Evolutionary conservation across 2,797 vertebrate species (phyloP), one percentile per base, ranked within the genome.

Genomic region (Neoniphon sammara): DNA sequence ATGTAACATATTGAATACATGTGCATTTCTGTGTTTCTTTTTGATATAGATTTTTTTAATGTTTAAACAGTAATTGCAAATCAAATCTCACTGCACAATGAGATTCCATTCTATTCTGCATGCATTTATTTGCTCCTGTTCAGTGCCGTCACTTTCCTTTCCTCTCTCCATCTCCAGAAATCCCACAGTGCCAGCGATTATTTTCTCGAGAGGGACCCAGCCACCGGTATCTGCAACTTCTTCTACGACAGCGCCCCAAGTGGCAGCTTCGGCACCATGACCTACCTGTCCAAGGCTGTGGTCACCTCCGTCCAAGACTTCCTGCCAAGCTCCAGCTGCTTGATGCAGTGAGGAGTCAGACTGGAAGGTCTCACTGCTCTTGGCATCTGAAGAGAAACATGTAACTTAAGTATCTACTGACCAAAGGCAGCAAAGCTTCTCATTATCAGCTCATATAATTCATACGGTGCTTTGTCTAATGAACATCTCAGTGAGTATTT

Each of bases 241-340:
- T 98, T 99, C 89, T 99, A 97, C 0, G 98, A 99, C 85, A 99
- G 98, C 2, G 98, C 98, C 80, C 98, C 98, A 1, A 98, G 97
- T 0, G 98, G 98, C 68, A 95, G 96, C 88, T 99, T 95, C 1
- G 98, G 98, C 66, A 98, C 97, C 30, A 98, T 99, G 98, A 99
- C 97, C 0, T 99, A 99, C 85, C 91, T 99, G 66, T 98, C 97
- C 7, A 99, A 97, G 92, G 97, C 98, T 0, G 94, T 93, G 0
- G 87, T 96, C 73, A 94, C 93, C 30, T 96, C 97, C 20, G 88
- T 98, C 57, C 97, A 99, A 0, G 98, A 99, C 83, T 95, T 97
- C 87, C 94, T 99, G 83, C 98, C 98, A 2, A 96, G 82, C 85
- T 94, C 96, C 50, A 96, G 96, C 92, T 99, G 98, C 80, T 85